Evolutionary conservation across 2,113 vertebrate species (phyloP).

Genomic region (Percina caprodes): DNA sequence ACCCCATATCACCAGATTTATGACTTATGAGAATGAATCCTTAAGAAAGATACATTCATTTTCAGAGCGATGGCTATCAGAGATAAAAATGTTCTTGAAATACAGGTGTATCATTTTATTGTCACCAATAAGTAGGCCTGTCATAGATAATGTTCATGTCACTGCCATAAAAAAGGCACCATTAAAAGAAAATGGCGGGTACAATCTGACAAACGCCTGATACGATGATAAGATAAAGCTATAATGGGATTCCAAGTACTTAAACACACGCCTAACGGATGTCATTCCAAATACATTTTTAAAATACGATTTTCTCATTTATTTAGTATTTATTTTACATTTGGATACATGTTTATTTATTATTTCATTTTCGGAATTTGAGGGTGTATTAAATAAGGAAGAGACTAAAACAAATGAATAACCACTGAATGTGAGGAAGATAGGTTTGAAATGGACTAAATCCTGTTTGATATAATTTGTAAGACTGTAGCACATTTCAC

Average conservation of each 20-base stretch:
- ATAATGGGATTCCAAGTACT: neutral
- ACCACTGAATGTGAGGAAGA: neutral
- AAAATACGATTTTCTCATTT: neutral
- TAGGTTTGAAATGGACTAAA: constrained; percentile 25
- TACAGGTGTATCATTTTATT: constrained; percentile 48
- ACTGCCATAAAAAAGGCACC: constrained; percentile 23
- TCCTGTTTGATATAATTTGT: constrained; percentile 47
- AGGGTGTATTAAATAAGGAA: neutral
- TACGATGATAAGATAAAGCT: neutral
- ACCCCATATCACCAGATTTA: constrained; percentile 55
- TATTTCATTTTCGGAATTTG: neutral
- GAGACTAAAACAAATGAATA: neutral
- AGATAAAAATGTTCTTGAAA: constrained; percentile 56
- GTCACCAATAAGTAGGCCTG: constrained; percentile 35
- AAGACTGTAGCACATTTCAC: constrained; percentile 32
- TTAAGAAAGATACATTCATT: constrained; percentile 63
- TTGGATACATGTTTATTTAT: neutral
- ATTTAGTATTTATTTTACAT: neutral
- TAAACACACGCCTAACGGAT: neutral
- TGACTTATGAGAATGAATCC: constrained; percentile 43
- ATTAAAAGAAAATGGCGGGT: constrained; percentile 1
- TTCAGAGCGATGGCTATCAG: constrained; percentile 38
- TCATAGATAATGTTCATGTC: constrained; percentile 49
- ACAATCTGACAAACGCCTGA: constrained; percentile 8
- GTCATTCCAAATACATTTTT: neutral